A percentile compares a stretch with the other conserved stretches of the same genome.
Evolutionary conservation across 2,888 invertebrate genomes (phyloP).

Genomic region (Fabriciana adippe): DNA sequence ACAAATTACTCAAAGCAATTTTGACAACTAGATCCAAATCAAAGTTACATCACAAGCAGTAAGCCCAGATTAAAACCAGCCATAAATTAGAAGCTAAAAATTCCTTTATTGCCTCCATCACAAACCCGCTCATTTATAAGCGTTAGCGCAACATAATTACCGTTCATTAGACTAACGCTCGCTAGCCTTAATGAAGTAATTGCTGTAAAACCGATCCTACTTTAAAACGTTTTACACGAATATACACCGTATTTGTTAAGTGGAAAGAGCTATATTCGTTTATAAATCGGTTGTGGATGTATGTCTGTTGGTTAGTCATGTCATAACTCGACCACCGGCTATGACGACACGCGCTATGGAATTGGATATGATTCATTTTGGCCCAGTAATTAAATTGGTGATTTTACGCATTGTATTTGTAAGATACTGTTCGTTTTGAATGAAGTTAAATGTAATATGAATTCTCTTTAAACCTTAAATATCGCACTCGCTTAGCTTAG

Average conservation of each 20-base stretch:
- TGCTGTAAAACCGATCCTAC: conserved; percentile 47
- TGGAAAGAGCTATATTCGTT: conserved; percentile 11
- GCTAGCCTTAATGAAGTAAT: conserved; percentile 70
- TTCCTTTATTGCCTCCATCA: conserved; percentile 35
- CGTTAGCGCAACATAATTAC: conserved; percentile 70
- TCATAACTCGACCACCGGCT: conserved; percentile 40
- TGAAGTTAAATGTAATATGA: not conserved
- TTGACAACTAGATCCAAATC: conserved; percentile 12
- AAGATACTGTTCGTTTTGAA: conserved; percentile 4
- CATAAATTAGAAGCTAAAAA: conserved; percentile 37
- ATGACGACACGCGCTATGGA: conserved; percentile 38
- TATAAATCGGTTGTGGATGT: not conserved
- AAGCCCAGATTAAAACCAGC: conserved; percentile 23
- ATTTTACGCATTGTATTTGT: conserved; percentile 19
- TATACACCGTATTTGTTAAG: conserved; percentile 14
- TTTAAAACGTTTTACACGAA: conserved; percentile 19
- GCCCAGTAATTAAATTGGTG: conserved; percentile 40
- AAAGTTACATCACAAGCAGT: conserved; percentile 23
- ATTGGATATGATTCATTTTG: conserved; percentile 43
- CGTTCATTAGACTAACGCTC: conserved; percentile 60
- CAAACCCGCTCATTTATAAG: conserved; percentile 44
- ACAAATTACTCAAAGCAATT: not conserved
- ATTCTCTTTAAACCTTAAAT: not conserved
- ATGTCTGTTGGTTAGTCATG: conserved; percentile 12
- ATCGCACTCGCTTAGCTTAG: no score